phyloP scores from a whole-genome alignment of 1,140 invertebrate genomes.

The Lanistes nyassanus region DNA sequence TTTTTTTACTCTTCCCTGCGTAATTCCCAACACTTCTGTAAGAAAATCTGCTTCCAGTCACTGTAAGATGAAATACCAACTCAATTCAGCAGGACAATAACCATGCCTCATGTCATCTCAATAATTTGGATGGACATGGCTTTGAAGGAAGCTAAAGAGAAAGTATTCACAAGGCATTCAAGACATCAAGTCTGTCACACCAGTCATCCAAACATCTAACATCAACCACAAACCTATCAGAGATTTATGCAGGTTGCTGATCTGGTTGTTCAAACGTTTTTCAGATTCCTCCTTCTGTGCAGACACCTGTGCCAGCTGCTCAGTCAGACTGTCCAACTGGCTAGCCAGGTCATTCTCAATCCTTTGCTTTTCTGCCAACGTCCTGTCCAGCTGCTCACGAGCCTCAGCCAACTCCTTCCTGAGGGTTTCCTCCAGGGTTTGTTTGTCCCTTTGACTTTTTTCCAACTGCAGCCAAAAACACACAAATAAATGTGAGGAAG shows the following conservation, averaged over 20 bases:
- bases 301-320: slow-evolving; percentile 42
- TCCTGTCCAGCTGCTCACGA: slow-evolving; percentile 26
- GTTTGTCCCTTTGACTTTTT: slow-evolving; percentile 38
- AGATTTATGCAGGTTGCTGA: slow-evolving; percentile 47
- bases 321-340: slow-evolving; percentile 40
- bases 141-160: too few relatives aligned
- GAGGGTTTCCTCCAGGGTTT: slow-evolving; percentile 36
- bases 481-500: neutral
- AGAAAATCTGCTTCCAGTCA: too few relatives aligned
- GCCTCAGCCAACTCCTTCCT: slow-evolving; percentile 26
- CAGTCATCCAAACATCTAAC: too few relatives aligned
- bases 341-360: slow-evolving; percentile 41
- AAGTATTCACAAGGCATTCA: too few relatives aligned
- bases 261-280: slow-evolving; percentile 21
- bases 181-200: too few relatives aligned
- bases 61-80: too few relatives aligned
- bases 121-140: too few relatives aligned
- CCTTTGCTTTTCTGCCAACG: slow-evolving; percentile 34
- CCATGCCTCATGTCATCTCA: too few relatives aligned
- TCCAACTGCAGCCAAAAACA: slow-evolving; percentile 32
- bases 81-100: too few relatives aligned
- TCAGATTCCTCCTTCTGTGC: slow-evolving; percentile 40
- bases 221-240: slow-evolving; percentile 41
- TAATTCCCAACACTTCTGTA: too few relatives aligned
- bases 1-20: too few relatives aligned